These are phyloP conservation scores for Hyles lineata DNA, from an alignment of 2,888 invertebrate species.

Conservation along the genomic window DNA sequence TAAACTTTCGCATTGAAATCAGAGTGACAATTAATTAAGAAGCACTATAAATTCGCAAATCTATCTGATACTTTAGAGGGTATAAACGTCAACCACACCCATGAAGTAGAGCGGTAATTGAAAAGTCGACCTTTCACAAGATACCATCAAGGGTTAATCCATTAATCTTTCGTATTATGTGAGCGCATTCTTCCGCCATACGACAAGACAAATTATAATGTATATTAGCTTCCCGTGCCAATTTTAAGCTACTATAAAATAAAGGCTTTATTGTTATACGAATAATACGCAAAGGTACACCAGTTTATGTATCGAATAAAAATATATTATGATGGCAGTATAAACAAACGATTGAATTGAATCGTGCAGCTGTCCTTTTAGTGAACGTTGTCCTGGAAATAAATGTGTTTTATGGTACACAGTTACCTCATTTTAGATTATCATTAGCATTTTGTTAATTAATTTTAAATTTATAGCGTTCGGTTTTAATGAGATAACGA, in stretches of 20 bases:
- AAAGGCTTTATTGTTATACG: not conserved
- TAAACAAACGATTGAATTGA: conserved; percentile 1
- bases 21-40: too few relatives aligned
- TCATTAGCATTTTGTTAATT: conserved; percentile 10
- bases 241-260: not conserved
- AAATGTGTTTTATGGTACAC: not conserved
- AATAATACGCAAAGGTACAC: not conserved
- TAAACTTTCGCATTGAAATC: too few relatives aligned
- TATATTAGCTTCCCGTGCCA: not conserved
- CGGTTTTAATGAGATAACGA: conserved; percentile 1
- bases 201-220: not conserved
- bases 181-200: conserved; percentile 10
- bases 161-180: not conserved
- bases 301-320: not conserved
- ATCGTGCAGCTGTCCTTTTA: not conserved
- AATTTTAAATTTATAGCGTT: not conserved
- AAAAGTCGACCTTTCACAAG: not conserved
- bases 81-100: not conserved
- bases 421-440: not conserved
- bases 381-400: not conserved
- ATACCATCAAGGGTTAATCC: not conserved
- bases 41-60: not conserved
- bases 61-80: not conserved
- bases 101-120: not conserved
- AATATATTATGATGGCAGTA: not conserved